Base-by-base conservation (phyloP, 2,888 invertebrate genomes). In the Rhimphoctona megacephalus region DNA sequence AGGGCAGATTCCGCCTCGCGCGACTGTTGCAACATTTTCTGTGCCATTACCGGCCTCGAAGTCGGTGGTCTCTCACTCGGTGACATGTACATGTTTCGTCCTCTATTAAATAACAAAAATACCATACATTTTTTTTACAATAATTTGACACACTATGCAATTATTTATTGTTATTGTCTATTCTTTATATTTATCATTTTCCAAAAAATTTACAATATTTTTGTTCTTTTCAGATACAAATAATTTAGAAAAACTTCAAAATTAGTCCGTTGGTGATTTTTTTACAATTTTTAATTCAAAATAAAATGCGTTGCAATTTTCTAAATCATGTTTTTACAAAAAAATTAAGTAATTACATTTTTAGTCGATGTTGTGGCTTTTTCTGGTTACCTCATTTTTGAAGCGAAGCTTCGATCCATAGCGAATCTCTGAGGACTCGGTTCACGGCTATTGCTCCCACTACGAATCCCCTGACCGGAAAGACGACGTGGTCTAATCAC, bases 1-100 rank as follows among this genome's bases (percentile, higher is more conserved):
- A 98, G 94, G 0, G 97, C 97, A 89, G 96, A 96, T 94, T 99
- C 99, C 0, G 98, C 98, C 93, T 99, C 99, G 49, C 98, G 95
- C 80, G 97, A 97, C 93, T 98, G 98, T 91, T 97, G 97, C 78
- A 99, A 95, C 91, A 98, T 97, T 79, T 97, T 96, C 90, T 98
- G 97, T 0, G 98, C 97, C 94, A 98, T 96, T 5, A 97, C 96
- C 25, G 96, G 96, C 83, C 95, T 93, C 88, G 93, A 95, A 30
- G 86, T 79, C 87, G 94, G 95, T 81, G 95, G 96, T 92, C 94
- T 96, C 89, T 94, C 95, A 89, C 95, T 96, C 19, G 93, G 92
- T 46, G 94, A 93, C 92, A 93, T 93, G 73, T 94, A 93, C 39
- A 93, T 82, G 89, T 92, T 93, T 85, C 94, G 92, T 77, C 91